Conservation (phyloP, 2,797 vertebrate genomes). For the Spea hammondii region DNA sequence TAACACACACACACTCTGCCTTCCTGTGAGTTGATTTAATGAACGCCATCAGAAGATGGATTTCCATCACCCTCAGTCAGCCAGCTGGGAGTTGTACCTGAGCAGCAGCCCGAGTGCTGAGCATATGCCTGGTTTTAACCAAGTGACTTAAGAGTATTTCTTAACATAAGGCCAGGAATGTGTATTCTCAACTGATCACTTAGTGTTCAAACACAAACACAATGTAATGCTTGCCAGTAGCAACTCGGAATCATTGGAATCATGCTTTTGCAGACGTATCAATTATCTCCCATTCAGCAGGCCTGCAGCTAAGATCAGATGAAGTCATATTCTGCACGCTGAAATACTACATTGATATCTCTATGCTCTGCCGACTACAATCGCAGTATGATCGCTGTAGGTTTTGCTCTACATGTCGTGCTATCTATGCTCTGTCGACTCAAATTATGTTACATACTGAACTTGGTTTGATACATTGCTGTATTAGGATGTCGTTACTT, state of each 20-base stretch:
- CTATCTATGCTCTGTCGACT: background rate
- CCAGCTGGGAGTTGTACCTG: too few species aligned
- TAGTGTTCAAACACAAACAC: too few species aligned
- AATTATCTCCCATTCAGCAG: constrained; percentile 3
- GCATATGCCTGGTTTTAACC: too few species aligned
- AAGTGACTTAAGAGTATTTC: too few species aligned
- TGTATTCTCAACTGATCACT: too few species aligned
- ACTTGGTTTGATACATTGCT: background rate
- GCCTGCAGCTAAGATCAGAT: background rate
- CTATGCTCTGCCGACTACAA: constrained; percentile 5
- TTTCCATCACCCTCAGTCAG: too few species aligned
- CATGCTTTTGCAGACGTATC: background rate
- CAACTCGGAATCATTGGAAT: background rate
- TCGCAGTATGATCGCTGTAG: background rate
- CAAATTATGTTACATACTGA: constrained; percentile 6
- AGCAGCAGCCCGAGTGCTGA: too few species aligned
- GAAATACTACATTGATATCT: constrained; percentile 21
- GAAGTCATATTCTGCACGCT: constrained; percentile 6
- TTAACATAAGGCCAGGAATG: too few species aligned
- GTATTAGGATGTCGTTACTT: background rate
- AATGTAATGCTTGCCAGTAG: too few species aligned
- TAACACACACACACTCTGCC: too few species aligned
- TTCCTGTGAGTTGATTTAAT: too few species aligned
- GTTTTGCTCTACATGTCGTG: constrained; percentile 4
- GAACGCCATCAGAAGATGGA: too few species aligned